These are phyloP conservation scores for Metallyticus violacea DNA, from an alignment of 2,888 invertebrate species.

Conservation along the genomic window DNA sequence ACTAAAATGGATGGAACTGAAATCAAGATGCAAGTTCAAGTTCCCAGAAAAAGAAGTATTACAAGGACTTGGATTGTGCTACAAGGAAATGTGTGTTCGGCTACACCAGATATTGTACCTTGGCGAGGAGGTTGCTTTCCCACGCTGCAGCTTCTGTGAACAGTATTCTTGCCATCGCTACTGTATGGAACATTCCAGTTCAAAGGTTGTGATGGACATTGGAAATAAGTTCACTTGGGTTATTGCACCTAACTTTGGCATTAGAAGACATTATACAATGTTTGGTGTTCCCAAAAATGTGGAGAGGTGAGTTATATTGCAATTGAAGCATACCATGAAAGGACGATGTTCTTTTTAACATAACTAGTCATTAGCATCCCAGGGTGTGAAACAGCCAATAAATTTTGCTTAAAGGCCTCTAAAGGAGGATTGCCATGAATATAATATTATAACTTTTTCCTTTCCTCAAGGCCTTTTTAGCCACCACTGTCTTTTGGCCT, in stretches of 20 bases:
- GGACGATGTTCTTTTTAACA: too few relatives aligned
- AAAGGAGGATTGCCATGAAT: too few relatives aligned
- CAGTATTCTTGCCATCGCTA: conserved; percentile 46
- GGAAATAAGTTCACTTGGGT: conserved; percentile 49
- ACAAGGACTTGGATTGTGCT: conserved; percentile 44
- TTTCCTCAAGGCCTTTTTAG: too few relatives aligned
- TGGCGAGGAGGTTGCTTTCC: conserved; percentile 43
- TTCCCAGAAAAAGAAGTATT: conserved; percentile 46
- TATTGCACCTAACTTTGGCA: conserved; percentile 44
- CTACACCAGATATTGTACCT: conserved; percentile 45
- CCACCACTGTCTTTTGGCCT: too few relatives aligned
- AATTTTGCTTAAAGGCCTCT: too few relatives aligned
- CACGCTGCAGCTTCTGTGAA: conserved; percentile 45
- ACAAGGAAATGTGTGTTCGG: conserved; percentile 47
- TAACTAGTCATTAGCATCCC: too few relatives aligned
- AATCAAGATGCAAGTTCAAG: conserved; percentile 44
- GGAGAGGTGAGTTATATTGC: background rate
- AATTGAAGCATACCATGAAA: too few relatives aligned
- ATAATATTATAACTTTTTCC: too few relatives aligned
- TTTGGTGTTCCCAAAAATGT: conserved; percentile 44
- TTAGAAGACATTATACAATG: conserved; percentile 45
- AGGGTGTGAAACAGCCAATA: too few relatives aligned
- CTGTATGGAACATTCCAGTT: conserved; percentile 45
- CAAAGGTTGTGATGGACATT: conserved; percentile 47
- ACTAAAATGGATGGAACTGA: conserved; percentile 46